A percentile compares a stretch with the other conserved stretches of the same genome.
phyloP scores from a whole-genome alignment of 2,113 vertebrate genomes.

The Crypturellus undulatus region DNA sequence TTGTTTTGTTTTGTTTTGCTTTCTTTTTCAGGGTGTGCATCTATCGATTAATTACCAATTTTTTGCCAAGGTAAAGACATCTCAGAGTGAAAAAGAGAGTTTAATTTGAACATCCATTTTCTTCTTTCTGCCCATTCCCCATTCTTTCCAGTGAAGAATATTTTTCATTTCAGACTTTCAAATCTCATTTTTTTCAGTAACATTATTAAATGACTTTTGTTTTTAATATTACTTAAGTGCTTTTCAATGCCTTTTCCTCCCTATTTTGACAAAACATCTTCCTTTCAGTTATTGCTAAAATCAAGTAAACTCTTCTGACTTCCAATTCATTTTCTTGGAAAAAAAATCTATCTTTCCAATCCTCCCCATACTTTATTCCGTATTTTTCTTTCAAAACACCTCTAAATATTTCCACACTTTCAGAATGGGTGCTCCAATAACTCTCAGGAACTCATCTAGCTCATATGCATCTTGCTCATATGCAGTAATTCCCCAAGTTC shows the following conservation, averaged over 20 bases:
- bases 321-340: background rate
- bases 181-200: background rate
- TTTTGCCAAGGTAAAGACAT: background rate
- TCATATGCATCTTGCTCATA: background rate
- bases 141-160: background rate
- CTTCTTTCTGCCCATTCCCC: background rate
- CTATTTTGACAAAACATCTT: fast-evolving
- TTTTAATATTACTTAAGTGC: background rate
- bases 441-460: background rate
- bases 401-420: background rate
- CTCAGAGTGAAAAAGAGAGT: background rate
- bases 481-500: fast-evolving
- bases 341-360: background rate
- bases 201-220: background rate
- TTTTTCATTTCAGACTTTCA: background rate
- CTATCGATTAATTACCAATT: background rate
- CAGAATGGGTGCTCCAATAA: background rate
- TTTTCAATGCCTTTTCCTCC: background rate
- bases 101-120: background rate
- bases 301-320: background rate
- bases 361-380: background rate
- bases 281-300: background rate
- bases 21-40: background rate
- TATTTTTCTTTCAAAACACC: background rate
- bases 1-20: background rate